Base-by-base conservation (phyloP, 2,113 vertebrate species). In the Gila orcuttii region DNA sequence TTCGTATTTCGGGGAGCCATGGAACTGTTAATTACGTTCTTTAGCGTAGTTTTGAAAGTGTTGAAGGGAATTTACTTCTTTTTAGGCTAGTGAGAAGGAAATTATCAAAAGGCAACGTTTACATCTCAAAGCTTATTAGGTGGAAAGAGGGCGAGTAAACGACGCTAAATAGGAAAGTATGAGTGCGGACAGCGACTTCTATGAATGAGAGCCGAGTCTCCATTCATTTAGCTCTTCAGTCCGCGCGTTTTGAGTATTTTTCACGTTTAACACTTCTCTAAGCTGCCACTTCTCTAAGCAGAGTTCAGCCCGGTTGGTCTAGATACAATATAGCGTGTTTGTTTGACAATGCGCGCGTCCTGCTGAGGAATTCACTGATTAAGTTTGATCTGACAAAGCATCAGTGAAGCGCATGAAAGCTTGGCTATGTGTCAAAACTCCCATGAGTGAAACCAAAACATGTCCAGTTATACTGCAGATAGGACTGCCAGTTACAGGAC, bases 311-410 rank as follows among this genome's bases (percentile, higher is more conserved):
- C 36, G 79, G 55, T 36, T 60, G 80, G 66, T 88, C 19, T 50
- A 68, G 60, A 73, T 68, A 69, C 62, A 87, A 47, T 39, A 55
- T 80, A 64, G 71, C 64, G 42, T 69, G 74, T 84, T 88, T 94
- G 92, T 94, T 93, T 94, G 93, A 93, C 94, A 93, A 93, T 94
- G 93, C 85, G 93, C 94, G 92, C 94, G 92, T 95, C 93, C 91
- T 91, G 90, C 91, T 88, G 88, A 93, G 94, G 93, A 95, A 94
- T 94, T 93, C 91, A 93, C 92, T 95, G 93, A 94, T 94, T 95
- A 93, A 93, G 92, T 93, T 94, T 95, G 93, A 94, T 94, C 92
- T 94, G 94, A 94, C 93, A 94, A 94, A 93, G 93, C 93, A 93
- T 95, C 94, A 93, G 88, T 94, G 94, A 94, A 95, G 91, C 93